Evolutionary conservation across 2,113 vertebrate species (phyloP), one percentile per base, ranked within the genome.

Genomic region (Tylochromis polylepis): DNA sequence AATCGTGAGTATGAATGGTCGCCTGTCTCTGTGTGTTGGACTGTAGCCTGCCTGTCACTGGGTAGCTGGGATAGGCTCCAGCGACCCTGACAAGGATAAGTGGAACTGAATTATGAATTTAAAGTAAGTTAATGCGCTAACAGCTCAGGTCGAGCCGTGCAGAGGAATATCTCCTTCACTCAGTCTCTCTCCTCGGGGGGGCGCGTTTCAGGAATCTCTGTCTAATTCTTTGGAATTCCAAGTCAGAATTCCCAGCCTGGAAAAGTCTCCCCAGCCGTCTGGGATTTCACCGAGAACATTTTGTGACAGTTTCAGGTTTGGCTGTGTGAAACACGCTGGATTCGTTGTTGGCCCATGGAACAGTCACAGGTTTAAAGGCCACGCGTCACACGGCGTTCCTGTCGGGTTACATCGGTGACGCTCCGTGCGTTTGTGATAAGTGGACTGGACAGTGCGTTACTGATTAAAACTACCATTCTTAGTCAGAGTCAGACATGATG

Each of bases 161-260:
- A 46, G 18, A 56, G 16, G 2, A 85, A 15, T 14, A 41, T 70
- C 34, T 3, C 84, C 2, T 16, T 16, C 60, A 4, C 9, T 9
- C 12, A 11, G 24, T n/a, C 51, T 38, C 46, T 10, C 27, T 31
- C 29, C 70, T 79, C 49, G 89, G 31, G 24, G 86, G 31, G 31
- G 88, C 78, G 78, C 81, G 31, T 5, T 60, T 56, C 16, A 10
- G 43, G 78, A 90, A 89, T 84, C 88, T 65, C 79, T 6, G 4
- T 84, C 86, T 57, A 79, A 89, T 90, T 79, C 87, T 89, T 18
- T 36, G 75, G 31, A 36, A 72, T 72, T 72, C 38, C 65, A 72
- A 27, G 18, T 58, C 82, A 88, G 67, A 87, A 87, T 91, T 92
- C 87, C 82, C 57, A 31, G 59, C 59, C 18, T 22, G 53, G 84